Conservation (phyloP, 1,140 invertebrate genomes). For the Chelonus insularis region DNA sequence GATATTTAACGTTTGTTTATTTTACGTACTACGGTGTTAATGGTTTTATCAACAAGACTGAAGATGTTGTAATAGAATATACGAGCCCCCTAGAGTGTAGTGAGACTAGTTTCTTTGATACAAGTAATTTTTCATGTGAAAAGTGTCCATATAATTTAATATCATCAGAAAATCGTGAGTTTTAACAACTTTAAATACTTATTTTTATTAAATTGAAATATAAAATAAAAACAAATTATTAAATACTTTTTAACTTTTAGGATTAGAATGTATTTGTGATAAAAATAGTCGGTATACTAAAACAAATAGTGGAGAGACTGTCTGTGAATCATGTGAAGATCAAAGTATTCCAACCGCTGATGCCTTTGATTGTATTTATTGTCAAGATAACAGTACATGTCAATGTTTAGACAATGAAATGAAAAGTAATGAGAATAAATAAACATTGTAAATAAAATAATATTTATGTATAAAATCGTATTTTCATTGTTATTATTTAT, state of each 20-base stretch:
- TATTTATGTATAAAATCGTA: constrained; percentile 13
- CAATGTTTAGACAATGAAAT: constrained; percentile 48
- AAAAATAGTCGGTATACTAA: constrained; percentile 42
- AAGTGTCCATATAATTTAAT: constrained; percentile 45
- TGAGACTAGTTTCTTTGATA: constrained; percentile 46
- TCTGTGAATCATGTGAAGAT: constrained; percentile 43
- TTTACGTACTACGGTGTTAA: background rate
- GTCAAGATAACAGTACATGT: constrained; percentile 41
- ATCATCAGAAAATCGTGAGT: constrained; percentile 46
- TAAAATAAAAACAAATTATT: constrained; percentile 23
- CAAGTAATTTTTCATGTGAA: constrained; percentile 39
- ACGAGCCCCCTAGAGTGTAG: constrained; percentile 39
- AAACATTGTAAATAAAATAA: constrained; percentile 12
- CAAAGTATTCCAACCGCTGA: constrained; percentile 46
- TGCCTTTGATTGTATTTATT: constrained; percentile 49
- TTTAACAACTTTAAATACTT: constrained; percentile 10
- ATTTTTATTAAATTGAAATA: constrained; percentile 11
- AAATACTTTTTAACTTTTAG: constrained; percentile 31
- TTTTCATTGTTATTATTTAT: no score
- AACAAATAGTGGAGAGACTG: constrained; percentile 37
- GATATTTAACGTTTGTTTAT: no score
- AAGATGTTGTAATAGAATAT: constrained; percentile 39
- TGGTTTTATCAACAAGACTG: background rate
- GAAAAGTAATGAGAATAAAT: constrained; percentile 35
- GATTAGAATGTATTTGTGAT: constrained; percentile 43